phyloP scores from a whole-genome alignment of 2,888 invertebrate species.

The Papilio gigon region DNA sequence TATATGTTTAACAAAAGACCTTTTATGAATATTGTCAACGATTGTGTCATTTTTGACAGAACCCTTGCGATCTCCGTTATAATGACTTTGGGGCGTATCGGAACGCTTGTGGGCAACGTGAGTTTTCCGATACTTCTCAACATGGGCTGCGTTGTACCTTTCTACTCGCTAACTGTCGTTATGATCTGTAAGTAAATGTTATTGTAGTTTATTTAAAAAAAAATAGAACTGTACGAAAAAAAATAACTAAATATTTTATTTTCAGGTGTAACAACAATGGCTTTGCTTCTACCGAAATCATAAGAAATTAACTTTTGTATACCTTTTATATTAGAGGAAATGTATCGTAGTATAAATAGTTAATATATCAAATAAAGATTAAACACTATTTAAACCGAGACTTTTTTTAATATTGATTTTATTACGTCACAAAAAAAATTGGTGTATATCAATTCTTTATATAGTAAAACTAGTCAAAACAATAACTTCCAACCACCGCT shows the following conservation, averaged over 20 bases:
- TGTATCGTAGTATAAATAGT: too few relatives aligned
- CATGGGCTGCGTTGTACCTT: conserved; percentile 63
- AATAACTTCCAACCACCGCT: too few relatives aligned
- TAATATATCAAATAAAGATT: too few relatives aligned
- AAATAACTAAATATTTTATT: conserved; percentile 21
- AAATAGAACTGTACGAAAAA: neutral
- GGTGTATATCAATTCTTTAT: too few relatives aligned
- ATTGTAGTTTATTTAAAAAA: neutral
- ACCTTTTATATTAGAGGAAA: too few relatives aligned
- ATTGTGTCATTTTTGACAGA: conserved; percentile 49
- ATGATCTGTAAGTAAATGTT: conserved; percentile 58
- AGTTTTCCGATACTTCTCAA: conserved; percentile 62
- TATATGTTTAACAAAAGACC: too few relatives aligned
- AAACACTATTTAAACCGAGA: too few relatives aligned
- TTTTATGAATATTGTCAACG: too few relatives aligned
- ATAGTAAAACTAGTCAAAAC: too few relatives aligned
- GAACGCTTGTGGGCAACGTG: conserved; percentile 61
- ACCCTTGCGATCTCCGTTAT: conserved; percentile 61
- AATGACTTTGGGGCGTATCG: conserved; percentile 61
- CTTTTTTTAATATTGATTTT: too few relatives aligned
- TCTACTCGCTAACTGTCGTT: conserved; percentile 57
- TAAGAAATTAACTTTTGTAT: conserved; percentile 14
- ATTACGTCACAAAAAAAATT: too few relatives aligned
- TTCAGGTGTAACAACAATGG: conserved; percentile 46
- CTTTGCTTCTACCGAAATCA: conserved; percentile 45